phyloP scores from a whole-genome alignment of 2,888 invertebrate genomes.

The Lampropteryx suffumata region DNA sequence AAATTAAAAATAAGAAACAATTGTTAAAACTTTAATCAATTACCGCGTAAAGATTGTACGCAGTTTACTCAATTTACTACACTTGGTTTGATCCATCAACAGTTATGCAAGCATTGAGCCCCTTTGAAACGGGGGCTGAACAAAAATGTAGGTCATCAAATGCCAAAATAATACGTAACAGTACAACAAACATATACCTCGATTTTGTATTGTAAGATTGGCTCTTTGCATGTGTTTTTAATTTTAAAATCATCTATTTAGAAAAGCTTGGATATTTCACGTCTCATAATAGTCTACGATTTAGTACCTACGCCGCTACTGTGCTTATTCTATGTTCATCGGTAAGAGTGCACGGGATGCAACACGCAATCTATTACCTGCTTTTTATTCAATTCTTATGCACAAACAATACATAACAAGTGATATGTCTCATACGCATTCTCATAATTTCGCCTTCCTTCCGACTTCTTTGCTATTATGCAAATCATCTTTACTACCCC shows the following conservation, averaged over 20 bases:
- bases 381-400: not conserved
- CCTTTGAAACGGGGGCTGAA: constrained; percentile 10
- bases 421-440: constrained; percentile 3
- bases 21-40: constrained; percentile 12
- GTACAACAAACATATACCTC: no score
- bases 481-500: not conserved
- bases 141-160: constrained; percentile 9
- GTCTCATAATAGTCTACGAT: no score
- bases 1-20: constrained; percentile 3
- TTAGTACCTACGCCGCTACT: no score
- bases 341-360: not conserved
- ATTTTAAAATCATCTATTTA: no score
- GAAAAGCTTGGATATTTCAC: no score
- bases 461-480: constrained; percentile 9
- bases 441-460: constrained; percentile 8
- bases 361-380: not conserved
- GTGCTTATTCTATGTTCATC: no score
- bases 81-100: not conserved
- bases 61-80: constrained; percentile 9
- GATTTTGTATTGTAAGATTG: no score
- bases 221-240: no score
- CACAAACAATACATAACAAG: constrained; percentile 6
- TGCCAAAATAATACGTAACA: constrained; percentile 4
- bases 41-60: constrained; percentile 8
- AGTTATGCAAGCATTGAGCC: constrained; percentile 10